Evolutionary conservation across 64 coral and sea anemone species (phyloP).

Genomic region (Stylophora pistillata): DNA sequence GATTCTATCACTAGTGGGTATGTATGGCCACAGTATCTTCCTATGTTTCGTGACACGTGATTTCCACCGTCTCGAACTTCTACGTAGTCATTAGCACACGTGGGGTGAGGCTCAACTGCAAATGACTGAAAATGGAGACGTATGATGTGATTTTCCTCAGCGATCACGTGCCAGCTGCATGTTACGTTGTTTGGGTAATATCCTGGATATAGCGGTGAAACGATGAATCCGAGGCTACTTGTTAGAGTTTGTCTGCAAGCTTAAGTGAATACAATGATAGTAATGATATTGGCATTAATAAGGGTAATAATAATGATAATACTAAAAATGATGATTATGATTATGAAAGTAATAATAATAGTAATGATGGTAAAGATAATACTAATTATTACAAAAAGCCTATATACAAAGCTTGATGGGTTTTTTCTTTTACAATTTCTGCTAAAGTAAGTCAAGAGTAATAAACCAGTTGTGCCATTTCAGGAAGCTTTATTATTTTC

Average conservation of each 20-base stretch:
- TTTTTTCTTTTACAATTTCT: no score
- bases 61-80: slow-evolving; percentile 23
- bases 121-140: slow-evolving; percentile 56
- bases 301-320: no score
- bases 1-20: slow-evolving; percentile 25
- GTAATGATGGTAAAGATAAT: no score
- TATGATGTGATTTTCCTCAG: slow-evolving; percentile 30
- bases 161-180: slow-evolving; percentile 49
- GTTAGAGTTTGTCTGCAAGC: slow-evolving; percentile 41
- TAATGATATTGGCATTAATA: background rate
- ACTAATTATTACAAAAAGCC: no score
- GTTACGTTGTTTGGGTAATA: slow-evolving; percentile 58
- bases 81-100: slow-evolving; percentile 48
- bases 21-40: slow-evolving; percentile 31
- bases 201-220: slow-evolving; percentile 59
- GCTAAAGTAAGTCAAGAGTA: no score
- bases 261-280: background rate
- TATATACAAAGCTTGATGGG: no score
- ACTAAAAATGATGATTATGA: no score
- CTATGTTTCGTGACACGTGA: background rate
- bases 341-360: no score
- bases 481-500: no score
- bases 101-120: slow-evolving; percentile 34
- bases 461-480: no score
- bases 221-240: slow-evolving; percentile 18